Percentiles rank a stretch among this genome's conserved stretches.
phyloP scores from a whole-genome alignment of 2,113 vertebrate species.

The Ranitomeya variabilis region DNA sequence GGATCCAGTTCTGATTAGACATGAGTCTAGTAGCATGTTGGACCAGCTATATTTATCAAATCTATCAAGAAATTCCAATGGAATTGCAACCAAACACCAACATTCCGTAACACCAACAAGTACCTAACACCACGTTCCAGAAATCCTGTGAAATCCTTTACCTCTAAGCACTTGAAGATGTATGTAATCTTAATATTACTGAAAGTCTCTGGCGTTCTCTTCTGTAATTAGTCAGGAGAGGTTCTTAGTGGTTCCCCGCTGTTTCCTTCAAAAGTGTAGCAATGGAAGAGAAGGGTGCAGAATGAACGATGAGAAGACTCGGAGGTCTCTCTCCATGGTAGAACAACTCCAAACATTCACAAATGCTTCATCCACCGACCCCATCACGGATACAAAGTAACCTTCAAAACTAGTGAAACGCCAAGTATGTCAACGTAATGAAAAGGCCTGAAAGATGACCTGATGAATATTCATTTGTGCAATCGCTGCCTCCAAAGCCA shows the following conservation, averaged over 20 bases:
- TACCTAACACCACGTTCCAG: background rate
- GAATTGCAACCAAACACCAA: background rate
- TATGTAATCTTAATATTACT: background rate
- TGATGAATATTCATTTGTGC: background rate
- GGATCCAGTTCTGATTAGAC: too few species aligned
- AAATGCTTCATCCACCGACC: too few species aligned
- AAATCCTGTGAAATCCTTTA: background rate
- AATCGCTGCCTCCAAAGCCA: background rate
- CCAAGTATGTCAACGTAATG: background rate
- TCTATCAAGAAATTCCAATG: background rate
- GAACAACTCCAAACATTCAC: background rate
- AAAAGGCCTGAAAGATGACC: background rate
- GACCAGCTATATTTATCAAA: background rate
- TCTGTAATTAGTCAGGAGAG: background rate
- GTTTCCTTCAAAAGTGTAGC: background rate
- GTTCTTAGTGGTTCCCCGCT: constrained; percentile 1
- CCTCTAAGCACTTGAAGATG: background rate
- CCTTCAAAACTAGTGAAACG: background rate
- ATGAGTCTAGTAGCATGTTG: background rate
- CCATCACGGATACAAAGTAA: background rate
- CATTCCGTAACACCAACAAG: background rate
- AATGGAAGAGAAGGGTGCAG: background rate
- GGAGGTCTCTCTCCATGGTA: background rate
- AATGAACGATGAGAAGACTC: background rate
- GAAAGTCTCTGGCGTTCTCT: background rate